Base-by-base conservation (phyloP, 1,140 invertebrate genomes). In the Eueides isabella region DNA sequence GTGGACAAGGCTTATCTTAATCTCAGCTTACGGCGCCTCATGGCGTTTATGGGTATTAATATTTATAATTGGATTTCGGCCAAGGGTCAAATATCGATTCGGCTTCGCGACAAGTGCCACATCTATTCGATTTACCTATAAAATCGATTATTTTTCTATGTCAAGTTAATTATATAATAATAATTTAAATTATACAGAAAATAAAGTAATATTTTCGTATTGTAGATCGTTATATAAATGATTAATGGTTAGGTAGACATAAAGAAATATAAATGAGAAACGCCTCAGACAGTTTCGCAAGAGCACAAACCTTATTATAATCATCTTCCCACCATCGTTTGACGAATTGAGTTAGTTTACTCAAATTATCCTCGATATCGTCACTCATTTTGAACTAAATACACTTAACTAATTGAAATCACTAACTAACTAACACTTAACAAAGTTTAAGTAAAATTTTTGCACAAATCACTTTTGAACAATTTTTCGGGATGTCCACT, bases 321-420 rank as follows among this genome's bases (percentile, higher is more conserved):
- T 23, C 83, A 74, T 89, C 86, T 80, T 91, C 85, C 86, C 88
- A 89, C 89, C 89, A 91, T 14, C 85, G 80, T 67, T 87, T 89
- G 0, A 89, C 86, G 65, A 89, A 91, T 72, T 81, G 79, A 44
- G 78, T 80, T 29, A 91, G 71, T 63, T 86, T 88, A 12, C 61
- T 67, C 68, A 89, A 81, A 81, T 73, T 80, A 33, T 84, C 79
- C 62, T 80, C 78, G 48, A 80, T 76, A 5, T 78, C 73, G 6
- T 74, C 75, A 76, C 78, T 79, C 78, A 80, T 80, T 62, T 63
- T 68, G 44, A 67, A 64, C 19, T 55, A 35, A 67, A 38, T 16
- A 38, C 35, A 38, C 35, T 38, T 4, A 38, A 38, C 14, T 38
- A 14, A 38, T n/a, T n/a, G n/a, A 38, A 38, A 16, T 38, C 5